Evolutionary conservation across 2,797 vertebrate species (phyloP).

Genomic region (Hippoglossus hippoglossus): DNA sequence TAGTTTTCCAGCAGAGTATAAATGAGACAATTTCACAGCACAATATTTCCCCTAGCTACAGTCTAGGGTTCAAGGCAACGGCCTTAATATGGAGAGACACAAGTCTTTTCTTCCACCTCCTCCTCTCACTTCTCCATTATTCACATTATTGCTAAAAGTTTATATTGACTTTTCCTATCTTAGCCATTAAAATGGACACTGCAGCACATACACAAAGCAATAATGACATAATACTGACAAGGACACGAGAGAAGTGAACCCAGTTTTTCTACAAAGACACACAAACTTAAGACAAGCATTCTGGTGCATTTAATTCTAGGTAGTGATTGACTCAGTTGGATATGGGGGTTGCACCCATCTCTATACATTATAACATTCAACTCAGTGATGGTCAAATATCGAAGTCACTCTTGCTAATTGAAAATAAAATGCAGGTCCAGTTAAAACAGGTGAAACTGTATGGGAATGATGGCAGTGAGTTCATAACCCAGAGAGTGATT

Average conservation of each 20-base stretch:
- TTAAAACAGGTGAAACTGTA: no score
- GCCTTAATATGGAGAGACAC: conserved; percentile 43
- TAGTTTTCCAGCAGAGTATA: conserved; percentile 62
- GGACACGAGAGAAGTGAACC: conserved; percentile 28
- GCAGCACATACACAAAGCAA: conserved; percentile 15
- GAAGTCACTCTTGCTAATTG: no score
- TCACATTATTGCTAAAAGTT: conserved; percentile 27
- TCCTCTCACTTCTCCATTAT: conserved; percentile 36
- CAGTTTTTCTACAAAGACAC: conserved; percentile 13
- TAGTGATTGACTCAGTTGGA: no score
- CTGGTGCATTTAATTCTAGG: no score
- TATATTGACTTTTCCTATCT: conserved; percentile 42
- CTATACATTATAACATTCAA: no score
- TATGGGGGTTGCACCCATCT: no score
- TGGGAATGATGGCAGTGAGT: no score
- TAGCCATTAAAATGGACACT: conserved; percentile 33
- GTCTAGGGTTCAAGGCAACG: conserved; percentile 45
- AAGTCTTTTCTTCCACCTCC: conserved; percentile 47
- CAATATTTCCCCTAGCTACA: conserved; percentile 25
- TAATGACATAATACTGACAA: conserved; percentile 53
- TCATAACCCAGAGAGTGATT: no score
- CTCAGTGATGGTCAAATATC: no score
- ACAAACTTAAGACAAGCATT: not conserved
- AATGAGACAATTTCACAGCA: conserved; percentile 56
- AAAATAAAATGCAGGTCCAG: no score